phyloP scores from a whole-genome alignment of 2,113 vertebrate genomes.

The Pyrgilauda ruficollis region DNA sequence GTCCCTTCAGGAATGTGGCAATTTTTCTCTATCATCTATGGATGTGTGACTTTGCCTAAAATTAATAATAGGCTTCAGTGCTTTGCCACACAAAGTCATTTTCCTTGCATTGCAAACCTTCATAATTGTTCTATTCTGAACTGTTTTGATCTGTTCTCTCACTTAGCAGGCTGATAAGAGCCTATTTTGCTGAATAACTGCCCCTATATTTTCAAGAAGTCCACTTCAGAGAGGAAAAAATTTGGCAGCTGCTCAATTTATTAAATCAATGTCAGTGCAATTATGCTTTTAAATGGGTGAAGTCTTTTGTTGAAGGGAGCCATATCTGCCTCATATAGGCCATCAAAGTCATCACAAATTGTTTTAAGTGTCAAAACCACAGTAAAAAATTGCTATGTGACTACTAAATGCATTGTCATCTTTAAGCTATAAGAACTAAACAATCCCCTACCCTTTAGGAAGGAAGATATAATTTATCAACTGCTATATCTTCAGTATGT shows the following conservation, averaged over 20 bases:
- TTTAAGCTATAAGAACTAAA: background rate
- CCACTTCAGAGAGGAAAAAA: background rate
- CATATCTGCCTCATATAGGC: background rate
- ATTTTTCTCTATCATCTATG: background rate
- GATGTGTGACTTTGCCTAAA: background rate
- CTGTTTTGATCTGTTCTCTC: background rate
- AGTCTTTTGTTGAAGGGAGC: background rate
- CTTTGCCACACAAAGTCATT: background rate
- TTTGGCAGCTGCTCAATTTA: background rate
- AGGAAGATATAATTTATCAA: background rate
- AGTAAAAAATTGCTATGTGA: background rate
- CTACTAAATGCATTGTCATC: background rate
- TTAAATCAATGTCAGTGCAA: background rate
- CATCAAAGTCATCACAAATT: background rate
- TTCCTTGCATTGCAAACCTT: background rate
- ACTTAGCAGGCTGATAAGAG: constrained; percentile 7
- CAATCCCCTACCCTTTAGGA: background rate
- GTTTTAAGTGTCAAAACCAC: background rate
- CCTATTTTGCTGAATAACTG: constrained; percentile 14
- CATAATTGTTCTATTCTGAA: background rate
- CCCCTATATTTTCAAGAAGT: constrained; percentile 6
- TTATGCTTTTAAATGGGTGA: background rate
- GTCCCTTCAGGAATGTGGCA: background rate
- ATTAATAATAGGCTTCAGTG: background rate
- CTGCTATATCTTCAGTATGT: background rate